Base-by-base conservation (phyloP, 1,140 invertebrate species). In the Pararge aegeria region DNA sequence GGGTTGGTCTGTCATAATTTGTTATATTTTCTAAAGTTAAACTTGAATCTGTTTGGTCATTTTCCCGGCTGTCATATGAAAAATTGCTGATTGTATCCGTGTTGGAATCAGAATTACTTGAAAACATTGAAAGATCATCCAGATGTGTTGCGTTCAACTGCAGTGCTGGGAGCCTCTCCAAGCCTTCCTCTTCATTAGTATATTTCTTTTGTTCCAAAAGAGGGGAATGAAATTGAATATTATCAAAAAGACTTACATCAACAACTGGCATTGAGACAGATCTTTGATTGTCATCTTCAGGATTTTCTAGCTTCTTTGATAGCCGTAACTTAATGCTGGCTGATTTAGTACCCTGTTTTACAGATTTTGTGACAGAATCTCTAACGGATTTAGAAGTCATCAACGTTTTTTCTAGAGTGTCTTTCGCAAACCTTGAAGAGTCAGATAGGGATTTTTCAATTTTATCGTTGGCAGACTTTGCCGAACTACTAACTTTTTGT, bases 161-260 rank as follows among this genome's bases (percentile, higher is more conserved):
- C 3, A 73, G 54, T 34, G 73, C 70, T 49, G 73, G 72, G 12
- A 73, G 21, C 34, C 73, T 73, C 30, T 58, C 64, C 21, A 20
- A 57, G 48, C 44, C 37, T 6, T 68, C 62, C 37, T 40, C 63
- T 19, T 83, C 70, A 67, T 70, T 78, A 42, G 61, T 55, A 46
- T 69, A 68, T 50, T 66, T 75, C 40, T 85, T 86, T 52, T 87
- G 86, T 66, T 88, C 83, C 18, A 83, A 48, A 15, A 85, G 60
- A 13, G 86, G 86, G 16, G 83, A 88, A 54, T 88, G 76, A 61
- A 88, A 88, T 53, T 88, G 85, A 55, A 88, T 85, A 50, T 87
- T 88, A 38, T 88, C 82, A 75, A 88, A 88, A 7, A 88, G 62
- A 62, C 76, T 79, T 1, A 87, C 77, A 77, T 88, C 85, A n/a